Percentiles rank a stretch among this genome's conserved stretches.
Evolutionary conservation across 2,797 vertebrate genomes (phyloP).

Genomic region (Amazonetta brasiliensis): DNA sequence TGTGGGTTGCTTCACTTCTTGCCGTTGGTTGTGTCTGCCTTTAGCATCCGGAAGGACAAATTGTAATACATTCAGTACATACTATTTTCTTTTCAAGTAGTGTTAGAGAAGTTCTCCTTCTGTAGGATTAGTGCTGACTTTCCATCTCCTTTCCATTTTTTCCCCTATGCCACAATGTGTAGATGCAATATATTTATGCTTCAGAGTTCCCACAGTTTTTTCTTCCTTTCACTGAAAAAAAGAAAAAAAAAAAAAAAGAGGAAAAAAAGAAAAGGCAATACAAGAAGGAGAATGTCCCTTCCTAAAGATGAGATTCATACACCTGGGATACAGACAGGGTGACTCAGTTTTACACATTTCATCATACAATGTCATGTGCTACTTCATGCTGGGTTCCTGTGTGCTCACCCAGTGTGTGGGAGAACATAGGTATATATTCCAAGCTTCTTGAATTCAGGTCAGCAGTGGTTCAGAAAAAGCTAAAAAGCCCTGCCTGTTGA

Average conservation of each 20-base stretch:
- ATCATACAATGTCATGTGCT: neutral
- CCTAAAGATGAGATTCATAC: neutral
- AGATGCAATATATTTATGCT: neutral
- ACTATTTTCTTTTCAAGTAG: neutral
- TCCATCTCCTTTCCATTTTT: neutral
- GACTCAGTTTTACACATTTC: neutral
- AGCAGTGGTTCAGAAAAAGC: neutral
- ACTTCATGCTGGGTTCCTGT: neutral
- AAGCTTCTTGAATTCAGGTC: neutral
- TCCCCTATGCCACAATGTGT: neutral
- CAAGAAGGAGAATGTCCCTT: neutral
- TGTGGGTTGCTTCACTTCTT: neutral
- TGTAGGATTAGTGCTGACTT: neutral
- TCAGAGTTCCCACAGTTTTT: neutral
- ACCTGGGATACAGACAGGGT: fast-evolving
- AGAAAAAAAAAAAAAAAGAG: neutral
- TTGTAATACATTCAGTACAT: neutral
- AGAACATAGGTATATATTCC: neutral
- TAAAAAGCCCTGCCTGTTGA: neutral
- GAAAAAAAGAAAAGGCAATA: neutral
- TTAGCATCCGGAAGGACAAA: neutral
- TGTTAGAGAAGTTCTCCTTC: neutral
- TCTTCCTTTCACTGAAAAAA: neutral
- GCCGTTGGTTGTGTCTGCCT: neutral
- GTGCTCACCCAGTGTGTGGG: neutral